Evolutionary conservation across 1,140 invertebrate genomes (phyloP).

Genomic region (Drosophila watanabei): DNA sequence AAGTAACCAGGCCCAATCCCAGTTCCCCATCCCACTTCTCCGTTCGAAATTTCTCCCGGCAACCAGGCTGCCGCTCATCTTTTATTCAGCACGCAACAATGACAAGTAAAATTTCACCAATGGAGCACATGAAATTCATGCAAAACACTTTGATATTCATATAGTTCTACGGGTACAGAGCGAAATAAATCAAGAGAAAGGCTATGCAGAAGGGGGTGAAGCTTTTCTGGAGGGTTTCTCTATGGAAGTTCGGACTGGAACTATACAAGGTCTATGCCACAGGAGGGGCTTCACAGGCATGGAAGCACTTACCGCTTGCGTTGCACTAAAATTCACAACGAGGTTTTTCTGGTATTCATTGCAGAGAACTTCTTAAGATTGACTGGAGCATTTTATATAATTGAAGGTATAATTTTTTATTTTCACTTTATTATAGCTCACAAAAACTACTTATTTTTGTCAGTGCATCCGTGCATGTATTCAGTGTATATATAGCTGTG

Average conservation of each 20-base stretch:
- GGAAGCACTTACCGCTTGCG: background rate
- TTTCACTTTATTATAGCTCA: background rate
- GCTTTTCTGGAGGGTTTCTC: background rate
- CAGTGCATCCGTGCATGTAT: background rate
- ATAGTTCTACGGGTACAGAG: conserved; percentile 37
- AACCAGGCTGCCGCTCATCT: conserved; percentile 38
- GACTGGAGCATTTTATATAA: background rate
- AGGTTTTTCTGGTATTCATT: no score
- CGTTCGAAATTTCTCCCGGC: conserved; percentile 7
- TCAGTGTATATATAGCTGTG: background rate
- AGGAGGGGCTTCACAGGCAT: background rate
- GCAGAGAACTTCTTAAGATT: background rate
- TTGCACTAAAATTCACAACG: background rate
- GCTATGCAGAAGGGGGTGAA: background rate
- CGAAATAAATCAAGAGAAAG: conserved; percentile 5
- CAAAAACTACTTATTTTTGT: background rate
- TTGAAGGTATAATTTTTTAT: background rate
- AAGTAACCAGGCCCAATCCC: background rate
- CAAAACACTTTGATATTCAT: conserved; percentile 71
- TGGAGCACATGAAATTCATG: conserved; percentile 54
- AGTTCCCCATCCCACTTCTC: no score
- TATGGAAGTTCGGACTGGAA: background rate
- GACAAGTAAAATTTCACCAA: conserved; percentile 50
- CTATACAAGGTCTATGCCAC: background rate
- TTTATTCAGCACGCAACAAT: conserved; percentile 55